Percentiles rank a stretch among this genome's conserved stretches.
These are phyloP conservation scores for Oryzaephilus surinamensis DNA, from an alignment of 1,140 invertebrate genomes.

Conservation along the genomic window DNA sequence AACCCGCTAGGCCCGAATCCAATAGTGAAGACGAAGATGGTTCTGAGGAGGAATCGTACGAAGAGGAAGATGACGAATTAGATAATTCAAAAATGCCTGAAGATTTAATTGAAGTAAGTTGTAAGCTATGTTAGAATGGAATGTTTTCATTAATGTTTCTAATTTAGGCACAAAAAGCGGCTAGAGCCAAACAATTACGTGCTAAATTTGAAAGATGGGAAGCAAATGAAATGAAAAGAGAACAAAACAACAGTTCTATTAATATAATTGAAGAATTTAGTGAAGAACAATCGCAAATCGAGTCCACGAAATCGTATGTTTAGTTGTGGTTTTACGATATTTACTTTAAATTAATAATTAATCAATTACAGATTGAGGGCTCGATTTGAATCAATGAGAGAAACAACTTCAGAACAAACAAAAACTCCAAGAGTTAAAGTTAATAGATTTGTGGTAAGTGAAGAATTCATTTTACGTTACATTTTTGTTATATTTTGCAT, in stretches of 20 bases:
- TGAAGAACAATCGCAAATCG: conserved; percentile 54
- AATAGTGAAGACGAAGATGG: conserved; percentile 38
- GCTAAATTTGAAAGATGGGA: conserved; percentile 90
- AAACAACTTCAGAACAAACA: conserved; percentile 40
- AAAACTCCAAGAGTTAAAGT: conserved; percentile 56
- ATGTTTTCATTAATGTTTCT: conserved; percentile 24
- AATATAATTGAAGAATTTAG: conserved; percentile 40
- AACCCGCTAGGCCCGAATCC: conserved; percentile 44
- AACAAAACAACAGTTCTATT: conserved; percentile 29
- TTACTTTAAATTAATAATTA: conserved; percentile 3
- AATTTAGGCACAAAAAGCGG: conserved; percentile 63
- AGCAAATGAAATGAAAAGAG: conserved; percentile 52
- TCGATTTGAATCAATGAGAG: conserved; percentile 70
- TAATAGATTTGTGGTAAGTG: conserved; percentile 77
- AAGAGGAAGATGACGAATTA: conserved; percentile 45
- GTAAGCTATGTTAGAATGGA: too few relatives aligned
- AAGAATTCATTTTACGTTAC: neutral
- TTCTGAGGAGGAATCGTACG: conserved; percentile 43
- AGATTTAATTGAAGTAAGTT: conserved; percentile 20
- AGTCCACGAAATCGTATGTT: conserved; percentile 56
- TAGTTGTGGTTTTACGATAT: conserved; percentile 17
- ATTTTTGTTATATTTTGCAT: neutral
- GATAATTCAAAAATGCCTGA: conserved; percentile 27
- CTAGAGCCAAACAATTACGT: conserved; percentile 73
- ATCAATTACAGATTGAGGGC: conserved; percentile 54